Percentiles rank a stretch among this genome's conserved stretches.
phyloP scores from a whole-genome alignment of 2,113 vertebrate species.

The Lepus americanus region DNA sequence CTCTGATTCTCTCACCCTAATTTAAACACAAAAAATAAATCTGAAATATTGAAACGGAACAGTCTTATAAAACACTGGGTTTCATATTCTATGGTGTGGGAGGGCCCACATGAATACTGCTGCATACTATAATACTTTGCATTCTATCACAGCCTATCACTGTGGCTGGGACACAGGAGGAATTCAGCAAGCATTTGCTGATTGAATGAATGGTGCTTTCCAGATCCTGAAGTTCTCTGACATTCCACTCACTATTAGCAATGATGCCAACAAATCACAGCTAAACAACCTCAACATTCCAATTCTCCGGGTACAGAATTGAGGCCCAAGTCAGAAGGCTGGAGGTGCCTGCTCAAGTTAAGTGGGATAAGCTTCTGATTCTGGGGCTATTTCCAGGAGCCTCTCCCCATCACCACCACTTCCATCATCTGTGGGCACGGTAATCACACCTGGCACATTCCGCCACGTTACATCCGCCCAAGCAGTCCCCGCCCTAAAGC shows the following conservation, averaged over 20 bases:
- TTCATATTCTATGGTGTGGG: not conserved
- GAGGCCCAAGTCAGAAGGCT: not conserved
- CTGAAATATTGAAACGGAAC: not conserved
- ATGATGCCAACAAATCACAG: conserved; percentile 43
- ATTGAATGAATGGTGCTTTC: conserved; percentile 4
- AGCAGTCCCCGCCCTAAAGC: conserved; percentile 61
- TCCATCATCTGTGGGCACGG: conserved; percentile 52
- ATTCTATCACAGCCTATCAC: not conserved
- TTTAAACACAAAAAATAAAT: not conserved
- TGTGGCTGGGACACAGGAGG: not conserved
- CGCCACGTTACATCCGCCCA: conserved; percentile 41
- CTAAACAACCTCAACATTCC: conserved; percentile 23
- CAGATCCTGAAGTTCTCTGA: conserved; percentile 1
- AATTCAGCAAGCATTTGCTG: conserved; percentile 9
- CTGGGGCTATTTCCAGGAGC: conserved; percentile 58
- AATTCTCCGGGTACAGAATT: conserved; percentile 38
- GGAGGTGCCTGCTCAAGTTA: not conserved
- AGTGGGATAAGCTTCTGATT: conserved; percentile 24
- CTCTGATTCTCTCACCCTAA: too few species aligned
- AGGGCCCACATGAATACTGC: not conserved
- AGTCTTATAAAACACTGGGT: not conserved
- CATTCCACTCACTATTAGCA: conserved; percentile 34
- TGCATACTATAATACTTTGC: not conserved
- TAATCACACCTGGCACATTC: conserved; percentile 63
- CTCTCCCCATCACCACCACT: not conserved